phyloP scores from a whole-genome alignment of 2,797 vertebrate genomes.

The Prunella strophiata region DNA sequence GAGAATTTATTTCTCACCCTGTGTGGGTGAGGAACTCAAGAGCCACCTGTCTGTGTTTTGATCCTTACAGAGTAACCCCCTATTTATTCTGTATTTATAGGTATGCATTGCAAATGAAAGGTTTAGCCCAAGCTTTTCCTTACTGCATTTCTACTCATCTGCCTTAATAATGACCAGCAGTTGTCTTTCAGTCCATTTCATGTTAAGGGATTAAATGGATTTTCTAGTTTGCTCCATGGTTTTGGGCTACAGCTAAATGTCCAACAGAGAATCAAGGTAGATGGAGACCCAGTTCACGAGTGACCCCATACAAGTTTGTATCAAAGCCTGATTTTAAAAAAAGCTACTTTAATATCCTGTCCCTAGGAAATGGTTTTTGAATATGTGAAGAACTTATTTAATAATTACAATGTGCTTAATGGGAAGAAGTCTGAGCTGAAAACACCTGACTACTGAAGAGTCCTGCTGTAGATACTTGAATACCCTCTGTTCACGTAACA shows the following conservation, averaged over 20 bases:
- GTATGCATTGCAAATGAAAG: not conserved
- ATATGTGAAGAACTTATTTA: not conserved
- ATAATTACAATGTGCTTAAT: not conserved
- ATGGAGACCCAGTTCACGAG: not conserved
- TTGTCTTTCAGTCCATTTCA: not conserved
- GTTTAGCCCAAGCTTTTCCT: not conserved
- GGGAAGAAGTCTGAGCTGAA: not conserved
- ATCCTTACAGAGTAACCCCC: not conserved
- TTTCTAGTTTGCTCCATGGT: not conserved
- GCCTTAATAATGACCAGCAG: not conserved
- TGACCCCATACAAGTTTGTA: constrained; percentile 10
- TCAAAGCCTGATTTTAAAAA: not conserved
- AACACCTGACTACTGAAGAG: not conserved
- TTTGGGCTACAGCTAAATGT: not conserved
- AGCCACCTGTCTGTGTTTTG: not conserved
- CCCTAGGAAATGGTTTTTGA: not conserved
- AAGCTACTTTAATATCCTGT: not conserved
- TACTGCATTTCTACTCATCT: not conserved
- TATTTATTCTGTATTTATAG: not conserved
- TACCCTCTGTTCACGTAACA: not conserved
- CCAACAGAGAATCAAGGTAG: not conserved
- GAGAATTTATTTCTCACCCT: not conserved
- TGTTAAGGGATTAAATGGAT: not conserved
- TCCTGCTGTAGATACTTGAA: not conserved
- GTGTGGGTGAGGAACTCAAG: not conserved